Conservation (phyloP, 2,797 vertebrate species). For the Thripadectes ignobilis region DNA sequence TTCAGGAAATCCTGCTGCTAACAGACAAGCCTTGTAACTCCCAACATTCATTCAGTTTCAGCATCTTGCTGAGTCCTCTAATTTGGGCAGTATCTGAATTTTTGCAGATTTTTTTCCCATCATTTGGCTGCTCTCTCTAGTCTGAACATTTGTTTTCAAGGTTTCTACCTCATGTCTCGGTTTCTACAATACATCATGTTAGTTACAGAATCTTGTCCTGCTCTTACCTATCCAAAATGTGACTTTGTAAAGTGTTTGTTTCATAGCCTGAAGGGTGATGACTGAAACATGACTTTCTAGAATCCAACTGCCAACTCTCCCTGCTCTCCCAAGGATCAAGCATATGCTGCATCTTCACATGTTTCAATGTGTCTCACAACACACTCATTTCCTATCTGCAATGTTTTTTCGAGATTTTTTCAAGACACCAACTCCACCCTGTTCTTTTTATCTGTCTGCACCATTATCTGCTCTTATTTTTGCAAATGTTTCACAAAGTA, state of each 20-base stretch:
- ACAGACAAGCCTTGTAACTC: background rate
- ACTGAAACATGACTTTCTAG: background rate
- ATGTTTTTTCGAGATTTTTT: background rate
- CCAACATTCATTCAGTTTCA: background rate
- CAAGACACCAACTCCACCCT: background rate
- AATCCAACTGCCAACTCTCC: background rate
- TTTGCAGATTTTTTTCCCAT: background rate
- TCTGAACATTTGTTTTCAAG: background rate
- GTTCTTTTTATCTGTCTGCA: background rate
- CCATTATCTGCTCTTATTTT: background rate
- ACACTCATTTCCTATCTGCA: background rate
- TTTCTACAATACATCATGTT: accelerated
- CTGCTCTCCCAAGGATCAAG: background rate
- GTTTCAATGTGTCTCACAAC: background rate
- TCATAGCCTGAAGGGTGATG: background rate
- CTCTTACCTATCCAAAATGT: background rate
- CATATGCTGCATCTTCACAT: background rate
- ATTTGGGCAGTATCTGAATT: background rate
- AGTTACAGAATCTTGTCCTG: background rate
- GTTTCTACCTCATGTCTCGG: background rate
- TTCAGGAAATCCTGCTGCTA: background rate
- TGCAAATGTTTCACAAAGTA: background rate
- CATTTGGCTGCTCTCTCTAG: background rate
- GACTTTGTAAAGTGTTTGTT: background rate
- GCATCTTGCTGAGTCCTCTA: background rate